A percentile compares a stretch with the other conserved stretches of the same genome.
Evolutionary conservation across 2,888 invertebrate genomes (phyloP).

Genomic region (Heliothis peltigera): DNA sequence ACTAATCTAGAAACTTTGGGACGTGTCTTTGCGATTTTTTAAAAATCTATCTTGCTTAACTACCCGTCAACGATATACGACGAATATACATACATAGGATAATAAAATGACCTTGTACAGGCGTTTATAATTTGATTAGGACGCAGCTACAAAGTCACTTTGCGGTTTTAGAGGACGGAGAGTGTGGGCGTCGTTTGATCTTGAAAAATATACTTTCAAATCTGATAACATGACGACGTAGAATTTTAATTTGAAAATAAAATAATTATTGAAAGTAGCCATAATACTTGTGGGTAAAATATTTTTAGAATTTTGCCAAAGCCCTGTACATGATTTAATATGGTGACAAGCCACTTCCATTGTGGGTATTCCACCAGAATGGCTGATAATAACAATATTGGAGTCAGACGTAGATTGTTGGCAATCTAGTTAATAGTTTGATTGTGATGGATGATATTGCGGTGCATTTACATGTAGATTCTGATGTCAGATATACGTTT

Average conservation of each 20-base stretch:
- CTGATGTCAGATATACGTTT: too few species aligned
- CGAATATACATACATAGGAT: constrained; percentile 5
- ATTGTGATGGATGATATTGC: too few species aligned
- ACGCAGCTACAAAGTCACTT: constrained; percentile 44
- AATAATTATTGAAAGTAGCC: not conserved
- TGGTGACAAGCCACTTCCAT: too few species aligned
- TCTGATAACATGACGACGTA: constrained; percentile 18
- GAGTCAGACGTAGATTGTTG: too few species aligned
- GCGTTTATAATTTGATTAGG: constrained; percentile 20
- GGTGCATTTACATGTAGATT: too few species aligned
- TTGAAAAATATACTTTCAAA: constrained; percentile 24
- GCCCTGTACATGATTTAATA: too few species aligned
- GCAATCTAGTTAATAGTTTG: too few species aligned
- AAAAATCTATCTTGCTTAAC: constrained; percentile 31
- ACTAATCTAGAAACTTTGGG: constrained; percentile 21
- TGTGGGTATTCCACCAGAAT: too few species aligned
- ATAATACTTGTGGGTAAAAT: too few species aligned
- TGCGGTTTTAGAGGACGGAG: constrained; percentile 21
- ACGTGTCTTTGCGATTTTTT: constrained; percentile 20
- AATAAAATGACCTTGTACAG: constrained; percentile 22
- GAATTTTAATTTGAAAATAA: constrained; percentile 20
- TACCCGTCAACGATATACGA: constrained; percentile 24
- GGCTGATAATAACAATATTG: too few species aligned
- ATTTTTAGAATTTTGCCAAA: too few species aligned
- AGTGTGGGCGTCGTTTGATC: constrained; percentile 33